Evolutionary conservation across 2,797 vertebrate species (phyloP).

Genomic region (Sebastiscus albofasciatus): DNA sequence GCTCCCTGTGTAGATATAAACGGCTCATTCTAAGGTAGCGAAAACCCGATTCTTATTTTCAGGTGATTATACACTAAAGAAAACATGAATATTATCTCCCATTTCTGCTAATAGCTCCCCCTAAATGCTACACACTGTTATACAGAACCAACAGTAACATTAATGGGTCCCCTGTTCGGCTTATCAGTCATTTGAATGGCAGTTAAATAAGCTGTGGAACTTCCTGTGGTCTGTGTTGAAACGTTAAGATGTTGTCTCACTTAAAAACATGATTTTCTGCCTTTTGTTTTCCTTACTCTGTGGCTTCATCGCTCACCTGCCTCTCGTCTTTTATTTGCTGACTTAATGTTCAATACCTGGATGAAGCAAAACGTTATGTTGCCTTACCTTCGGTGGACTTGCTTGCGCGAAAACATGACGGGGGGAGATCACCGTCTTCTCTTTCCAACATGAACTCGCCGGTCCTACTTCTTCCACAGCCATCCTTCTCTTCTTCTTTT

Average conservation of each 20-base stretch:
- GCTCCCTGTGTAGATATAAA: no score
- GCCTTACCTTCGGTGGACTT: conserved; percentile 61
- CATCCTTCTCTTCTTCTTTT: conserved; percentile 1
- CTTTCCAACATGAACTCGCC: not conserved
- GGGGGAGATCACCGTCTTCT: not conserved
- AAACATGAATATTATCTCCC: not conserved
- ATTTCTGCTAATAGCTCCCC: not conserved
- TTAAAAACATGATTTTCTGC: not conserved
- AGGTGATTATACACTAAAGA: not conserved
- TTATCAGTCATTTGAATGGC: not conserved
- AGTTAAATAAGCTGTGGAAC: not conserved
- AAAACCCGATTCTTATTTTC: no score
- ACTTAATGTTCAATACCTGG: not conserved
- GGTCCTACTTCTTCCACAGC: not conserved
- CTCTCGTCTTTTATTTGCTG: conserved; percentile 4
- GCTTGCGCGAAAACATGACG: conserved; percentile 1
- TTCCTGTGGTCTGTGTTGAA: conserved; percentile 29
- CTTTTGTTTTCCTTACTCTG: conserved; percentile 8
- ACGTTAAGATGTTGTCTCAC: not conserved
- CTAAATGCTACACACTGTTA: not conserved
- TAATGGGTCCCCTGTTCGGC: not conserved
- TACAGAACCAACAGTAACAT: not conserved
- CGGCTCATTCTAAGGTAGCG: no score
- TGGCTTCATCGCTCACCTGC: conserved; percentile 35
- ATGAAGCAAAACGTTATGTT: conserved; percentile 41